Base-by-base conservation (phyloP, 2,797 vertebrate genomes). In the Cryptoprocta ferox region DNA sequence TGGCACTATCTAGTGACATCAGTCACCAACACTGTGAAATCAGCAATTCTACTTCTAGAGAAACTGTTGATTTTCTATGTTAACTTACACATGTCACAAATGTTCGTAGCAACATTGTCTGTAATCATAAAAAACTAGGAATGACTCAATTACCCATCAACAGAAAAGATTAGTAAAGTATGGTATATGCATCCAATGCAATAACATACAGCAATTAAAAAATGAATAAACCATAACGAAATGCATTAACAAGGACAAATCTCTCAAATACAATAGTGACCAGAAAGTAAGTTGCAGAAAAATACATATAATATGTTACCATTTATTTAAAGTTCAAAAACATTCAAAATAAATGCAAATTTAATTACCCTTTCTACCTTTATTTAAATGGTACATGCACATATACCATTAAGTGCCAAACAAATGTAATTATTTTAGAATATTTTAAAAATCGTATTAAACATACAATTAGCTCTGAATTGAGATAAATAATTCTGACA, bases 401-500 rank as follows among this genome's bases (percentile, higher is more conserved):
- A 76, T 30, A 82, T 12, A n/a, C 30, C n/a, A 32, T 5, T 81
- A 85, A 79, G 16, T 80, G 45, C 12, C 45, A 24, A 24, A 87
- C 15, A 87, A 39, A 30, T 61, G 50, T 73, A 80, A 65, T 35
- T 71, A 65, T 93, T 93, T 93, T 81, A 18, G 87, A 87, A 87
- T 76, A 76, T 65, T 83, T 19, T 15, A 7, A 76, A 88, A 93
- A 26, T 42, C 68, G 11, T 80, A n/a, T 59, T 59, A 59, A 24
- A 59, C 56, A 59, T 59, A 59, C 21, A 59, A 24, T 59, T 48
- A 45, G 48, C 30, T 91, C 63, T 91, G 35, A 50, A 48, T 71
- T 88, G 70, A 21, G 16, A 84, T 42, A 84, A 45, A 28, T 35
- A 30, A 82, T 39, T 56, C 5, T 30, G n/a, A 83, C 9, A 53